Percentiles rank a stretch among this genome's conserved stretches.
Conservation (phyloP, 30 jellyfish, hydroid and myxozoan genomes). For the Aurelia sp. region DNA sequence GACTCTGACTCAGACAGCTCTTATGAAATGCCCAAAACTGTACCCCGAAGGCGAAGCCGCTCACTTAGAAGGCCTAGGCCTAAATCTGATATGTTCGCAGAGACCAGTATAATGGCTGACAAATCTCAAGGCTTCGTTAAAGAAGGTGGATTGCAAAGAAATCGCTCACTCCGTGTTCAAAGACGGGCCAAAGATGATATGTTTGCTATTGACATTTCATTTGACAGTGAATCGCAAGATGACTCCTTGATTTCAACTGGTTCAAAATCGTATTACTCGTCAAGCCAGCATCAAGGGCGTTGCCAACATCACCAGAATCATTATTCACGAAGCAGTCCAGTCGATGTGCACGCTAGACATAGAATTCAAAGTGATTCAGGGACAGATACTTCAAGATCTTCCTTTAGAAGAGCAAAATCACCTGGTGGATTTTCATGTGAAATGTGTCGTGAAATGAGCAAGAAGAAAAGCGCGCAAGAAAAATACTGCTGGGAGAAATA, state of each 20-base stretch:
- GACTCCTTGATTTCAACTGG: constrained; percentile 21
- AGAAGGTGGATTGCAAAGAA: constrained; percentile 14
- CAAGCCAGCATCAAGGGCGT: not conserved
- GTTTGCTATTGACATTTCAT: constrained; percentile 53
- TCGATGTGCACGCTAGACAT: constrained; percentile 10
- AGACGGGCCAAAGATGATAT: constrained; percentile 53
- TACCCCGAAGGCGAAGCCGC: constrained; percentile 42
- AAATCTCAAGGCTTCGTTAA: not conserved
- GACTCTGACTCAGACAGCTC: constrained; percentile 63
- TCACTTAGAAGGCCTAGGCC: constrained; percentile 67
- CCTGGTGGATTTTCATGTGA: constrained; percentile 91
- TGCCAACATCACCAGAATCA: constrained; percentile 32
- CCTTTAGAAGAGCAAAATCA: constrained; percentile 49
- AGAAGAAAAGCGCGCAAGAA: constrained; percentile 71
- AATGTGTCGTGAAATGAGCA: constrained; percentile 85
- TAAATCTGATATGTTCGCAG: constrained; percentile 48
- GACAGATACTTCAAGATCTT: constrained; percentile 26
- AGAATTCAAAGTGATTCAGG: constrained; percentile 58
- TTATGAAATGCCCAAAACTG: constrained; percentile 27
- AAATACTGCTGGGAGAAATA: constrained; percentile 91
- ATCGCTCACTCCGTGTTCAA: constrained; percentile 53
- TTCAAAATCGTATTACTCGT: not conserved
- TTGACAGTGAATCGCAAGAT: constrained; percentile 47
- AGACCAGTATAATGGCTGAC: not conserved
- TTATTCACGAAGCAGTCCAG: constrained; percentile 10